Evolutionary conservation across 2,113 vertebrate species (phyloP), one percentile per base, ranked within the genome.

Genomic region (Spermophilus dauricus): DNA sequence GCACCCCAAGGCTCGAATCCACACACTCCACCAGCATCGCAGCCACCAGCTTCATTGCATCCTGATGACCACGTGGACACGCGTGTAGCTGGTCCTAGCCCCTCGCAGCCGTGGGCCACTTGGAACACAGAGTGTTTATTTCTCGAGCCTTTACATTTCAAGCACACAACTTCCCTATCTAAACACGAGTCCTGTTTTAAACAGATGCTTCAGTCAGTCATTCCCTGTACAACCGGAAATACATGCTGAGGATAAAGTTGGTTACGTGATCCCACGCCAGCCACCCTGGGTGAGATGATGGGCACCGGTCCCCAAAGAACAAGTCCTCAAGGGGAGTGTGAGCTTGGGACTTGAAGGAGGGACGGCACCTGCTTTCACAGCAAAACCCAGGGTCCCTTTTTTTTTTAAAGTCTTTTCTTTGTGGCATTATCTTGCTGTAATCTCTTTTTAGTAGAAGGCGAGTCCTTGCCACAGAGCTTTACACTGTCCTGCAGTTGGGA

Each of bases 221-320:
- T 53, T 97, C 95, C 94, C 94, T 95, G 73, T 85, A 92, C 77
- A 83, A 51, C 61, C 2, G 0, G 96, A 92, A 90, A 90, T 63
- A 42, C 24, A 89, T 28, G 48, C 88, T 88, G 89, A 69, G 93
- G 22, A 93, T 75, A 82, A 94, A 94, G 88, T 67, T 84, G 93
- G 65, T 94, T 94, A 83, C 12, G 16, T 94, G 78, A 93, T 90
- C 56, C 91, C 76, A 95, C 78, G 85, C 88, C 13, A n/a, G 81
- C 75, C 73, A 51, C 85, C 30, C 0, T 42, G 26, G 83, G 56
- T 90, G 85, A 84, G 84, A 92, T 9, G 65, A 87, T 72, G 93
- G 67, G 69, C 82, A 32, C 88, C 28, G 18, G 2, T 89, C 65
- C 91, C 95, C 67, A 75, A 85, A 91, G 72, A 58, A 32, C 70